Evolutionary conservation across 2,797 vertebrate genomes (phyloP).

Genomic region (Allobates femoralis): DNA sequence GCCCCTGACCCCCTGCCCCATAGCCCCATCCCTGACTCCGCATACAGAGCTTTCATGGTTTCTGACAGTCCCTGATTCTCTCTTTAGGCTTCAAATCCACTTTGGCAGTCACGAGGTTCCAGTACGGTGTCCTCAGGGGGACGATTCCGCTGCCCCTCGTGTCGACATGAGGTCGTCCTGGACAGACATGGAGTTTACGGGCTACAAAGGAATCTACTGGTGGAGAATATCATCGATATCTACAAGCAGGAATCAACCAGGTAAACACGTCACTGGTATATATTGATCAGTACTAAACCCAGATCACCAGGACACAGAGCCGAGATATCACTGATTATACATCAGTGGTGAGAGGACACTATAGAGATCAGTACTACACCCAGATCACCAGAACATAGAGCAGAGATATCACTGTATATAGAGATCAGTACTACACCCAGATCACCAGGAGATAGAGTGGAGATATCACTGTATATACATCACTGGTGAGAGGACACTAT

Average conservation of each 20-base stretch:
- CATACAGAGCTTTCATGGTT: background rate
- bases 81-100: constrained; percentile 83
- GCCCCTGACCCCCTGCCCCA: too few relatives aligned
- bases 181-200: constrained; percentile 89
- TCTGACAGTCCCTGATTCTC: background rate
- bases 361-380: too few relatives aligned
- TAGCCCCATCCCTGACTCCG: too few relatives aligned
- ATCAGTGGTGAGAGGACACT: too few relatives aligned
- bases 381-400: too few relatives aligned
- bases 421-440: too few relatives aligned
- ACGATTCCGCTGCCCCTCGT: constrained; percentile 89
- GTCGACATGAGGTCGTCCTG: constrained; percentile 88
- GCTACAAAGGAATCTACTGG: constrained; percentile 89
- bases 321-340: too few relatives aligned
- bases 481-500: too few relatives aligned
- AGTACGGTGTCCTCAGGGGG: constrained; percentile 75
- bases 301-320: too few relatives aligned
- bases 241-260: constrained; percentile 87
- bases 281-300: background rate
- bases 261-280: constrained; percentile 67
- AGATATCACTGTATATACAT: too few relatives aligned
- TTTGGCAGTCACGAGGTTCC: constrained; percentile 84
- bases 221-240: constrained; percentile 93
- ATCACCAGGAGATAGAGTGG: too few relatives aligned
- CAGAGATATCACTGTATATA: too few relatives aligned